These are phyloP conservation scores for Sebastes iracundus DNA, from an alignment of 2,797 vertebrate genomes.

Conservation along the genomic window DNA sequence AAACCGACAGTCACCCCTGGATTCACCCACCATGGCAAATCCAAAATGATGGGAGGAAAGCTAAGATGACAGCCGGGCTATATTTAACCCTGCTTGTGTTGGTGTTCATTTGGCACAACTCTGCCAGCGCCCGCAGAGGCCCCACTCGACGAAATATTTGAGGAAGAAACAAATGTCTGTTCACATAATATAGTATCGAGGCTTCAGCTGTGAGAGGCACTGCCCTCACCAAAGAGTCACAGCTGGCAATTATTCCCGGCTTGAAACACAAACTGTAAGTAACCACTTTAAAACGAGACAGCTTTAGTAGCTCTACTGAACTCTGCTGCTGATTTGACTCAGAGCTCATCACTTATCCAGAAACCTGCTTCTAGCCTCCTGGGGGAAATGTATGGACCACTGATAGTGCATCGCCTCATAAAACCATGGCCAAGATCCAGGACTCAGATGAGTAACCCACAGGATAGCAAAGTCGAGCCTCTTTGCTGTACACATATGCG, in stretches of 20 bases:
- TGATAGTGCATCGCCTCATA: slow-evolving; percentile 53
- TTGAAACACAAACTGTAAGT: slow-evolving; percentile 30
- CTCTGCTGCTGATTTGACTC: slow-evolving; percentile 35
- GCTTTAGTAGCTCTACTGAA: slow-evolving; percentile 27
- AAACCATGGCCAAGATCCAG: slow-evolving; percentile 55
- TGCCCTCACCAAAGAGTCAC: slow-evolving; percentile 15
- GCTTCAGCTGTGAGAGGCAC: slow-evolving; percentile 7
- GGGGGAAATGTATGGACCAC: slow-evolving; percentile 28
- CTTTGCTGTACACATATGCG: slow-evolving; percentile 39
- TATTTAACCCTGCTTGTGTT: slow-evolving; percentile 62
- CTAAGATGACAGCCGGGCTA: slow-evolving; percentile 71
- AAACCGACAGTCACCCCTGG: slow-evolving; percentile 69
- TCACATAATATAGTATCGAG: neutral
- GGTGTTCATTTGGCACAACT: slow-evolving; percentile 56
- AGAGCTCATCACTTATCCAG: slow-evolving; percentile 29
- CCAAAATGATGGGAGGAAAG: slow-evolving; percentile 65
- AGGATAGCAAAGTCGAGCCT: slow-evolving; percentile 16
- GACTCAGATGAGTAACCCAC: slow-evolving; percentile 52
- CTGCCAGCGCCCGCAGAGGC: slow-evolving; percentile 15
- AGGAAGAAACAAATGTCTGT: neutral
- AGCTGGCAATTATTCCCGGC: slow-evolving; percentile 30
- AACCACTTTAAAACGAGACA: slow-evolving; percentile 34
- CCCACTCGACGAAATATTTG: slow-evolving; percentile 9
- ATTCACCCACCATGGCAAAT: slow-evolving; percentile 64
- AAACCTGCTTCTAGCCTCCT: slow-evolving; percentile 27